A percentile compares a stretch with the other conserved stretches of the same genome.
phyloP scores from a whole-genome alignment of 2,113 vertebrate species.

The Mandrillus leucophaeus region DNA sequence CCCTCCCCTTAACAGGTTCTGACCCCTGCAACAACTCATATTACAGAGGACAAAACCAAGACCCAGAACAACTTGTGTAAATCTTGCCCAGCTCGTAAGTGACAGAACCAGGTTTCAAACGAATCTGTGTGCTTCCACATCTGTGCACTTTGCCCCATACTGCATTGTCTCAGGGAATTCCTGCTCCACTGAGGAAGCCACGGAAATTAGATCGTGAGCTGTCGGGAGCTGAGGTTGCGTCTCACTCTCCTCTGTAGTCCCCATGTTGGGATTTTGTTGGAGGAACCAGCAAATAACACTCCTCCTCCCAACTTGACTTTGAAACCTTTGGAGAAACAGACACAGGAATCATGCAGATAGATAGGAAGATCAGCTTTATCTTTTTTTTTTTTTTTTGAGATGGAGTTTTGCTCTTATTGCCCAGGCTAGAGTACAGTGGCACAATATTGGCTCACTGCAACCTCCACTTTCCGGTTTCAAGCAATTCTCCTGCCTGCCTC shows the following conservation, averaged over 20 bases:
- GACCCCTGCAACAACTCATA: background rate
- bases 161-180: background rate
- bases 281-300: background rate
- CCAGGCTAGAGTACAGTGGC: too few relatives aligned
- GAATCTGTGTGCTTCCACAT: background rate
- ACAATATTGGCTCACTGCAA: too few relatives aligned
- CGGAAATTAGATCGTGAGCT: background rate
- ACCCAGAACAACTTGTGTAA: background rate
- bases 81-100: background rate
- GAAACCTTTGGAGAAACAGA: background rate
- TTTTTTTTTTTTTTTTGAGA: too few relatives aligned
- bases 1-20: background rate
- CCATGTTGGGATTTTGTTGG: background rate
- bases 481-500: too few relatives aligned
- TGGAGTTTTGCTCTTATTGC: too few relatives aligned
- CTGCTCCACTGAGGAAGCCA: background rate
- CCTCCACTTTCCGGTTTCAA: too few relatives aligned
- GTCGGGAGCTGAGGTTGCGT: fast-evolving
- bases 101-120: background rate
- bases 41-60: background rate
- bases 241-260: background rate
- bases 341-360: background rate
- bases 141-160: background rate
- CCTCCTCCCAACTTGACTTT: background rate
- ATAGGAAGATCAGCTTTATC: background rate